Conservation (phyloP, 2,113 vertebrate species). For the Oreochromis spilurus region DNA sequence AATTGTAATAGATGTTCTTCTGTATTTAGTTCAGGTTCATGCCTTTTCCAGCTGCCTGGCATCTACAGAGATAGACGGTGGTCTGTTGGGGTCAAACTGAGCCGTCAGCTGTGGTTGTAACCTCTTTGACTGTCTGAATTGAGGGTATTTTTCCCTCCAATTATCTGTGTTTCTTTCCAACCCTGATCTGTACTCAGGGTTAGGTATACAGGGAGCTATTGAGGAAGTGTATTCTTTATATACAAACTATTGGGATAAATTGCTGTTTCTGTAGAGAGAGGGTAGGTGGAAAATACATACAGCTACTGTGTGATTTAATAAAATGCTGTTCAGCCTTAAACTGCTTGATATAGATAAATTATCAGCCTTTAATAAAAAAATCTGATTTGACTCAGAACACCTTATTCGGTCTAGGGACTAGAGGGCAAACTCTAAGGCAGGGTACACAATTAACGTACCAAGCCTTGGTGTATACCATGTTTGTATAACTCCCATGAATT, state of each 20-base stretch:
- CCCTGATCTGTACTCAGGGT: conserved; percentile 17
- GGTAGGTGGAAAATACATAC: background rate
- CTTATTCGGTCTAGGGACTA: background rate
- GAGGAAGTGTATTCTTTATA: background rate
- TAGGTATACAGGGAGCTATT: background rate
- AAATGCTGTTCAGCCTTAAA: background rate
- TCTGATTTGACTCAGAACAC: background rate
- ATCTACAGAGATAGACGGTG: conserved; percentile 35
- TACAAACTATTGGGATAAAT: background rate
- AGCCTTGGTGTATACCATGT: background rate
- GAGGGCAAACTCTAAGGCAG: background rate
- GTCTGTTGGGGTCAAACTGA: conserved; percentile 45
- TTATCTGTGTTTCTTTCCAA: conserved; percentile 5
- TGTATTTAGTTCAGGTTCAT: conserved; percentile 56
- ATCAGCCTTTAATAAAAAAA: background rate
- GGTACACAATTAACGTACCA: background rate
- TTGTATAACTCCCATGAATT: background rate
- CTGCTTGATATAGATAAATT: background rate
- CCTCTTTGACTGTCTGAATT: conserved; percentile 29
- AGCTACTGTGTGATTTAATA: background rate
- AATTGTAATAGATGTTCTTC: conserved; percentile 57
- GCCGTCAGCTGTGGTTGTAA: conserved; percentile 32
- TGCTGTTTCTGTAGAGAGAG: background rate
- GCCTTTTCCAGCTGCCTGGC: conserved; percentile 2
- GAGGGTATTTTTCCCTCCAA: conserved; percentile 5